Conservation (phyloP, 1,140 invertebrate species). For the Rhyzopertha dominica region DNA sequence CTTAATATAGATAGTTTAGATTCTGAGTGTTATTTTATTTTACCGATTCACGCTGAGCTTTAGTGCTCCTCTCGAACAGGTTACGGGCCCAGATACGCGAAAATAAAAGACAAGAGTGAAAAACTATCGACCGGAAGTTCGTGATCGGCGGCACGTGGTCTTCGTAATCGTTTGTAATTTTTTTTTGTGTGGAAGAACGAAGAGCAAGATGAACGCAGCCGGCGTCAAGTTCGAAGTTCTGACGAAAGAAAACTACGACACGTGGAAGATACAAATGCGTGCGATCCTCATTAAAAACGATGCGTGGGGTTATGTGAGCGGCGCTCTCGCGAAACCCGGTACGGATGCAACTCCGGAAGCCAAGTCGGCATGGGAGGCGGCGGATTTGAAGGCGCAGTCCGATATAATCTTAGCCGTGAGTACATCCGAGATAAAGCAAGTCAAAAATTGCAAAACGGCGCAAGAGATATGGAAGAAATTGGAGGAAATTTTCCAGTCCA, state of each 20-base stretch:
- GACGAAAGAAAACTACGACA: constrained; percentile 23
- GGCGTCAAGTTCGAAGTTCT: constrained; percentile 10
- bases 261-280: constrained; percentile 28
- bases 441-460: constrained; percentile 19
- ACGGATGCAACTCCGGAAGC: background rate
- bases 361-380: constrained; percentile 5
- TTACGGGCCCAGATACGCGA: no score
- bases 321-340: constrained; percentile 6
- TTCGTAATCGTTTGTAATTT: no score
- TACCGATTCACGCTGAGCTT: no score
- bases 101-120: no score
- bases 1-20: no score
- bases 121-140: no score
- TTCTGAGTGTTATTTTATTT: no score
- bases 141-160: no score
- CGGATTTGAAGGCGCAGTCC: constrained; percentile 16
- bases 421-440: constrained; percentile 16
- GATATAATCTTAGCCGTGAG: constrained; percentile 17
- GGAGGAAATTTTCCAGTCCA: constrained; percentile 15
- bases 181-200: no score
- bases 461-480: constrained; percentile 19
- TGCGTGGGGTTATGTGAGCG: constrained; percentile 23
- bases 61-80: no score
- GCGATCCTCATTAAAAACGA: constrained; percentile 27
- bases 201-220: background rate